phyloP scores from a whole-genome alignment of 2,888 invertebrate species.

The Seira sanloemensis region DNA sequence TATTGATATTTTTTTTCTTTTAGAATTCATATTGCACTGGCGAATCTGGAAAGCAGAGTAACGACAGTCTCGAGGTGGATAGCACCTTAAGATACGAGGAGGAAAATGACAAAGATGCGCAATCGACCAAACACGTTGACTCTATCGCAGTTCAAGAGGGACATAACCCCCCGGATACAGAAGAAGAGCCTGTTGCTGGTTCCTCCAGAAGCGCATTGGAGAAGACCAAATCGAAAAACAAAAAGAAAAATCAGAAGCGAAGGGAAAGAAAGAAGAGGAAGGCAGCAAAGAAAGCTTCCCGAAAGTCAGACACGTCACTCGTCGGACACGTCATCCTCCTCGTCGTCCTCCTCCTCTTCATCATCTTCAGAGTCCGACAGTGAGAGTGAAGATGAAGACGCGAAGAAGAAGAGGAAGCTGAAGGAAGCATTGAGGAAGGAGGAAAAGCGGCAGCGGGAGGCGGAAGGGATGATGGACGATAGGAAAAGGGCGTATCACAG shows the following conservation, averaged over 20 bases:
- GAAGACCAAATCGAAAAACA: slow-evolving; percentile 50
- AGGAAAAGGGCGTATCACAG: slow-evolving; percentile 95
- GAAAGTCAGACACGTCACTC: slow-evolving; percentile 22
- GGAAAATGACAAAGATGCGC: slow-evolving; percentile 30
- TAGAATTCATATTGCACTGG: slow-evolving; percentile 92
- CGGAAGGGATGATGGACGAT: slow-evolving; percentile 86
- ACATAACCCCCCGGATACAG: slow-evolving; percentile 76
- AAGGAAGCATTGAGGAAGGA: slow-evolving; percentile 81
- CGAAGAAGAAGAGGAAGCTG: slow-evolving; percentile 68
- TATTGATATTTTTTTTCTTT: slow-evolving; percentile 15
- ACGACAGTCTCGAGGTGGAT: slow-evolving; percentile 67
- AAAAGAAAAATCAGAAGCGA: slow-evolving; percentile 74
- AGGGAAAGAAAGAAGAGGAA: slow-evolving; percentile 72
- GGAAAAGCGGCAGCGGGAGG: slow-evolving; percentile 80
- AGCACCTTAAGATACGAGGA: slow-evolving; percentile 71
- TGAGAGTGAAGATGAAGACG: slow-evolving; percentile 75
- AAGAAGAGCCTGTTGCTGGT: slow-evolving; percentile 75
- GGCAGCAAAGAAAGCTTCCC: slow-evolving; percentile 32
- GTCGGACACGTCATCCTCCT: slow-evolving; percentile 51
- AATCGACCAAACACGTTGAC: neutral
- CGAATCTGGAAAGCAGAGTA: slow-evolving; percentile 80
- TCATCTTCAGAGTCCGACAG: slow-evolving; percentile 65
- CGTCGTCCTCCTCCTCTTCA: slow-evolving; percentile 68
- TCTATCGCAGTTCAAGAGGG: no score
- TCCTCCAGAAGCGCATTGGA: slow-evolving; percentile 10